A percentile compares a stretch with the other conserved stretches of the same genome.
Evolutionary conservation across 2,888 invertebrate species (phyloP).

Genomic region (Ypsolopha scabrella): DNA sequence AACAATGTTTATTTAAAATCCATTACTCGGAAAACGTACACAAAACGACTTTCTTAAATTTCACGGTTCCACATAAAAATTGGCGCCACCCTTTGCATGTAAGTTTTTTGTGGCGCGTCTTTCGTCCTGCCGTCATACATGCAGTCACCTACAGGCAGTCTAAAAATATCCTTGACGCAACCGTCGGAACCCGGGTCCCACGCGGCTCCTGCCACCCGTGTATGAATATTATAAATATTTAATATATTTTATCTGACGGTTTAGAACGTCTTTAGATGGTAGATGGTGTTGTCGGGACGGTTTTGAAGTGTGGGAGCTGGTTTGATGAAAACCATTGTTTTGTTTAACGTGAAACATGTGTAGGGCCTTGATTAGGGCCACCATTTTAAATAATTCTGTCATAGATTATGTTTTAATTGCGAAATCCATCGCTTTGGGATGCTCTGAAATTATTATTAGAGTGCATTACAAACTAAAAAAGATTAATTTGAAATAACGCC

Average conservation of each 20-base stretch:
- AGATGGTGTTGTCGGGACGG: not conserved
- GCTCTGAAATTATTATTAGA: too few relatives aligned
- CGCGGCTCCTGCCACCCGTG: slow-evolving; percentile 15
- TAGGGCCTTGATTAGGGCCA: not conserved
- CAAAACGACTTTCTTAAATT: too few relatives aligned
- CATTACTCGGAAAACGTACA: too few relatives aligned
- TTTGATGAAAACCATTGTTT: slow-evolving; percentile 1
- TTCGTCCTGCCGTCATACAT: slow-evolving; percentile 35
- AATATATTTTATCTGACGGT: slow-evolving; percentile 46
- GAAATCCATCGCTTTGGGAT: too few relatives aligned
- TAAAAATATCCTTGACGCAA: slow-evolving; percentile 64
- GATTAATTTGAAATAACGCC: too few relatives aligned
- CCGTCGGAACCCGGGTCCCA: slow-evolving; percentile 16
- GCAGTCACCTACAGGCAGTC: slow-evolving; percentile 11
- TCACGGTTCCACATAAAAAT: slow-evolving; percentile 16
- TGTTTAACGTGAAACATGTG: not conserved
- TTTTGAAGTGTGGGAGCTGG: not conserved
- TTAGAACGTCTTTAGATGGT: slow-evolving; percentile 13
- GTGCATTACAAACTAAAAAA: too few relatives aligned
- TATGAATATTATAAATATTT: slow-evolving; percentile 58
- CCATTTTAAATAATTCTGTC: not conserved
- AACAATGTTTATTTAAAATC: too few relatives aligned
- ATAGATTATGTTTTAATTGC: not conserved
- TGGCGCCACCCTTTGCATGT: slow-evolving; percentile 53
- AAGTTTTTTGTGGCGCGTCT: slow-evolving; percentile 47